Evolutionary conservation across 1,140 invertebrate species (phyloP).

Genomic region (Drosophila repleta): DNA sequence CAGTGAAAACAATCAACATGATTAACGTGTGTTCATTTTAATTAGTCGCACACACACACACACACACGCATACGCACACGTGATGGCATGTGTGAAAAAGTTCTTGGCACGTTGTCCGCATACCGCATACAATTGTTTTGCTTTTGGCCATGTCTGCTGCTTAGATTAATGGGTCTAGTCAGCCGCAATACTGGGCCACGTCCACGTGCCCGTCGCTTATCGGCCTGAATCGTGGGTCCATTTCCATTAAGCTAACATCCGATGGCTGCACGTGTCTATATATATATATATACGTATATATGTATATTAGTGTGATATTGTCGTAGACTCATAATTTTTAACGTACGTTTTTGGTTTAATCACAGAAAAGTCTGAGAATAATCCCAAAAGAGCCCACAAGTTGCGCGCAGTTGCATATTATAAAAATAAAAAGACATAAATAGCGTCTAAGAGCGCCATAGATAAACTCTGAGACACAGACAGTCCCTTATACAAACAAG

Average conservation of each 20-base stretch:
- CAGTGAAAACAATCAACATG: conserved; percentile 72
- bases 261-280: too few relatives aligned
- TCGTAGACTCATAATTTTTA: conserved; percentile 33
- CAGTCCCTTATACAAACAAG: conserved; percentile 10
- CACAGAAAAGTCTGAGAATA: conserved; percentile 19
- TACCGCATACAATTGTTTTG: conserved; percentile 18
- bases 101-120: conserved; percentile 43
- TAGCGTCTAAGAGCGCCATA: conserved; percentile 70
- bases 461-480: conserved; percentile 64
- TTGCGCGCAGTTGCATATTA: conserved; percentile 40
- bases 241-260: neutral
- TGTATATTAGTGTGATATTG: conserved; percentile 11
- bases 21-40: conserved; percentile 65
- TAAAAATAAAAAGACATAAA: conserved; percentile 67
- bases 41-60: conserved; percentile 47
- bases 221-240: neutral
- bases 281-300: neutral
- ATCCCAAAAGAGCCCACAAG: conserved; percentile 21
- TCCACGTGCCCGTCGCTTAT: conserved; percentile 58
- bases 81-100: conserved; percentile 28
- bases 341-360: conserved; percentile 14
- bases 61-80: neutral
- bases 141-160: conserved; percentile 8
- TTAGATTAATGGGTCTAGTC: conserved; percentile 37
- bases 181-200: conserved; percentile 45